Conservation (phyloP, 2,797 vertebrate genomes). For the Botia almorhae region DNA sequence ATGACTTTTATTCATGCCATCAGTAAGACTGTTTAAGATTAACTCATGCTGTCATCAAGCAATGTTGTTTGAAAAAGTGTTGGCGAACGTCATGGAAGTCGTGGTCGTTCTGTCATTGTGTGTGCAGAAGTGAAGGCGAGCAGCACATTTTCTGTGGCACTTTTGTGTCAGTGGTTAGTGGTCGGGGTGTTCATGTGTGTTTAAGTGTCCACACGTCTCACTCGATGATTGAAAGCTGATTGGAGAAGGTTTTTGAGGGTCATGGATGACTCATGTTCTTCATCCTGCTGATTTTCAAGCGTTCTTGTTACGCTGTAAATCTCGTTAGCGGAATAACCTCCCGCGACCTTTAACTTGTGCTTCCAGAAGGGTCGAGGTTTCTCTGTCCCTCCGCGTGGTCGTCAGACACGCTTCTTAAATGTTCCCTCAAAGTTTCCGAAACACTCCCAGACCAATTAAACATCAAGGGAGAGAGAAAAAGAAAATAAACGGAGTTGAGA, state of each 20-base stretch:
- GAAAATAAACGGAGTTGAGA: conserved; percentile 67
- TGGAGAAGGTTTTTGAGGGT: conserved; percentile 29
- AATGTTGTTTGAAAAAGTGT: neutral
- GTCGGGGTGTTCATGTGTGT: conserved; percentile 37
- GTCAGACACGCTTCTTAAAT: conserved; percentile 33
- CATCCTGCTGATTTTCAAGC: conserved; percentile 16
- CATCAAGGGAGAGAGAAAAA: conserved; percentile 63
- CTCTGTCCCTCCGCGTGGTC: conserved; percentile 28
- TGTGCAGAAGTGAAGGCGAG: conserved; percentile 18
- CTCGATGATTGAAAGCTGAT: conserved; percentile 41
- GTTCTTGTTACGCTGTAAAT: conserved; percentile 36
- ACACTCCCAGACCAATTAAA: conserved; percentile 66
- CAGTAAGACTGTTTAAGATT: neutral
- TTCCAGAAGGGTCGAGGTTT: conserved; percentile 29
- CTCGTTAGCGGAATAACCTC: conserved; percentile 49
- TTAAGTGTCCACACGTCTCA: conserved; percentile 5
- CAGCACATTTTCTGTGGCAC: conserved; percentile 1
- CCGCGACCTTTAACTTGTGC: conserved; percentile 55
- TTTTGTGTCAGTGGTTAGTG: conserved; percentile 22
- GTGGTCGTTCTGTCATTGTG: neutral
- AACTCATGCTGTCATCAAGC: neutral
- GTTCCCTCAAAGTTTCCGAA: conserved; percentile 48
- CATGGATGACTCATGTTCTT: conserved; percentile 3
- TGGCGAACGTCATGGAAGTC: neutral
- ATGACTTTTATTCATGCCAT: neutral